A percentile compares a stretch with the other conserved stretches of the same genome.
These are phyloP conservation scores for Cecropterus lyciades DNA, from an alignment of 1,140 invertebrate species.

Conservation along the genomic window DNA sequence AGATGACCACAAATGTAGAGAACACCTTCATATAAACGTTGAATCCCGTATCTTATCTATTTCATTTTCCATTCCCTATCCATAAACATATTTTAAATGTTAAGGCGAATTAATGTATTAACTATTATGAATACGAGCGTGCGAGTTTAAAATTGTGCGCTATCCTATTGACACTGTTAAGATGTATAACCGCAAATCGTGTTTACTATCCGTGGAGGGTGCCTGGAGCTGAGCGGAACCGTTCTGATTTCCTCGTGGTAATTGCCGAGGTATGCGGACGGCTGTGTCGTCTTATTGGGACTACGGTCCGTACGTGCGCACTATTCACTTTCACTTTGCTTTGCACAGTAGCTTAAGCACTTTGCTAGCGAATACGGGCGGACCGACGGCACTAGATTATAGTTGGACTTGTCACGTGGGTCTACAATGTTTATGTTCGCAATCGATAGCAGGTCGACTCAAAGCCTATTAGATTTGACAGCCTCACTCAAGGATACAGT, in stretches of 20 bases:
- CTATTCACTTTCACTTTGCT: slow-evolving; percentile 80
- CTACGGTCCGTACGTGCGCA: slow-evolving; percentile 70
- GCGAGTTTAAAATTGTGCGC: slow-evolving; percentile 17
- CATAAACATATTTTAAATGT: too few relatives aligned
- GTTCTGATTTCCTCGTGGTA: slow-evolving; percentile 78
- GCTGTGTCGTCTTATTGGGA: slow-evolving; percentile 80
- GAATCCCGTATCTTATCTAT: too few relatives aligned
- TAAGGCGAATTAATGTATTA: too few relatives aligned
- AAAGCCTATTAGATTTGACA: slow-evolving; percentile 8
- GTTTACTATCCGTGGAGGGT: slow-evolving; percentile 42
- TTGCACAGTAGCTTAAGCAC: slow-evolving; percentile 54
- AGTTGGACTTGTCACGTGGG: slow-evolving; percentile 28
- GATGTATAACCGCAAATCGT: slow-evolving; percentile 30
- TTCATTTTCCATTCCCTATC: too few relatives aligned
- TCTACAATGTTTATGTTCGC: slow-evolving; percentile 25
- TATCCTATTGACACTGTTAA: slow-evolving; percentile 30
- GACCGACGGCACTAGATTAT: slow-evolving; percentile 38
- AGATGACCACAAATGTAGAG: too few relatives aligned
- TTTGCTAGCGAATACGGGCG: slow-evolving; percentile 57
- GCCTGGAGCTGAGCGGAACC: slow-evolving; percentile 61
- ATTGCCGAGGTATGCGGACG: slow-evolving; percentile 81
- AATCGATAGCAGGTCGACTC: slow-evolving; percentile 9
- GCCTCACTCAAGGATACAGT: slow-evolving; percentile 14
- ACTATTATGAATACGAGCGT: too few relatives aligned
- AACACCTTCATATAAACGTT: too few relatives aligned